Evolutionary conservation across 2,797 vertebrate species (phyloP).

Genomic region (Moxostoma hubbsi): DNA sequence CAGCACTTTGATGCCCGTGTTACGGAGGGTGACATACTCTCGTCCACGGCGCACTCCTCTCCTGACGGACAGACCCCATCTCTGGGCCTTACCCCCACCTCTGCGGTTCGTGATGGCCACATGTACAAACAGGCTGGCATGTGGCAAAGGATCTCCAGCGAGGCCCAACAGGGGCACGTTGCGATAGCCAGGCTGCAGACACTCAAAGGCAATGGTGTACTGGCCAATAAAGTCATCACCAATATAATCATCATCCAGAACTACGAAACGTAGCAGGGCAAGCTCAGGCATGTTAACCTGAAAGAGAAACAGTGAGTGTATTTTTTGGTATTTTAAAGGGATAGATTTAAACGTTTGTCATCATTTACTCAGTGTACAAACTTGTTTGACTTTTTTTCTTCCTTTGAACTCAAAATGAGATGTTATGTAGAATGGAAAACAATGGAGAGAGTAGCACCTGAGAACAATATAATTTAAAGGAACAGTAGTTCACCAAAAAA

Average conservation of each 20-base stretch:
- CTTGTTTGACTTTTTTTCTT: too few species aligned
- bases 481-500: too few species aligned
- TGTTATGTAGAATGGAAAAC: neutral
- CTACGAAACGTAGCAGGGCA: slow-evolving; percentile 93
- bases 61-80: slow-evolving; percentile 88
- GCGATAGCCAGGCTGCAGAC: slow-evolving; percentile 93
- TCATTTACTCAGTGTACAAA: too few species aligned
- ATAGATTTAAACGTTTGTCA: too few species aligned
- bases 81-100: slow-evolving; percentile 90
- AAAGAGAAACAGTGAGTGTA: slow-evolving; percentile 1
- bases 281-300: slow-evolving; percentile 93
- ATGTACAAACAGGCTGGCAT: slow-evolving; percentile 92
- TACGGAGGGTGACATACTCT: slow-evolving; percentile 91
- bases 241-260: slow-evolving; percentile 97
- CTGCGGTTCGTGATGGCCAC: slow-evolving; percentile 92
- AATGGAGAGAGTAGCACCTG: neutral
- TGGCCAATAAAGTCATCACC: slow-evolving; percentile 98
- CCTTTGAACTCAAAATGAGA: too few species aligned
- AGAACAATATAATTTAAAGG: neutral
- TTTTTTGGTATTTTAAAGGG: neutral
- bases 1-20: slow-evolving; percentile 86
- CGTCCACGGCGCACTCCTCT: slow-evolving; percentile 88
- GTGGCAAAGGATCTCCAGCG: slow-evolving; percentile 88
- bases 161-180: slow-evolving; percentile 91
- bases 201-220: slow-evolving; percentile 92